phyloP scores from a whole-genome alignment of 1,140 invertebrate species.

The Drosophila rufa region DNA sequence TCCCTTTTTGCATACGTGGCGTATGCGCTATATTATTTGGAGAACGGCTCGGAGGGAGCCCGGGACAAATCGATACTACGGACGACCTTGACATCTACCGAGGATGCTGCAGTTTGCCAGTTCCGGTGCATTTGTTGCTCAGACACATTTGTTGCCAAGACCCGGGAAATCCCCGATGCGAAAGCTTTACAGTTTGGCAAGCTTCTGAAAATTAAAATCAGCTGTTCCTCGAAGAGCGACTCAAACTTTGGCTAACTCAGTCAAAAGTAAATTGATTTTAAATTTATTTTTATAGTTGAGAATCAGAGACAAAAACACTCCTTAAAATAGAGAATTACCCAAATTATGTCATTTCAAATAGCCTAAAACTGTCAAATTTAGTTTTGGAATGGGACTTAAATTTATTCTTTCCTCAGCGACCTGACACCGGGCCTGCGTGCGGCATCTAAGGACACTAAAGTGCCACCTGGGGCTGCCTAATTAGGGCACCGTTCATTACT shows the following conservation, averaged over 20 bases:
- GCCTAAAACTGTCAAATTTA: not conserved
- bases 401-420: conserved; percentile 5
- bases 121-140: conserved; percentile 56
- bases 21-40: conserved; percentile 33
- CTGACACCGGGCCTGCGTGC: conserved; percentile 34
- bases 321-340: not conserved
- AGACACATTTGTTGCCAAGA: conserved; percentile 51
- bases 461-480: conserved; percentile 54
- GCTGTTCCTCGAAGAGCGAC: not conserved
- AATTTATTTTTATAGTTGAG: not conserved
- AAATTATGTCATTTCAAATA: not conserved
- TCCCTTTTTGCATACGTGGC: conserved; percentile 57
- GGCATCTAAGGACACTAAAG: conserved; percentile 32
- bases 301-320: too few relatives aligned
- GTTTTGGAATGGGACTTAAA: not conserved
- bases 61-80: conserved; percentile 56
- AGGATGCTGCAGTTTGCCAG: conserved; percentile 41
- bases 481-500: conserved; percentile 55
- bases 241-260: not conserved
- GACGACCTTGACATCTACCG: conserved; percentile 60
- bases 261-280: too few relatives aligned
- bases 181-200: conserved; percentile 53
- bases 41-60: not conserved
- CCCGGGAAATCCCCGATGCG: not conserved
- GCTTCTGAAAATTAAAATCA: not conserved